Conservation (phyloP, 1,140 invertebrate species). For the Cyclargus thomasi region DNA sequence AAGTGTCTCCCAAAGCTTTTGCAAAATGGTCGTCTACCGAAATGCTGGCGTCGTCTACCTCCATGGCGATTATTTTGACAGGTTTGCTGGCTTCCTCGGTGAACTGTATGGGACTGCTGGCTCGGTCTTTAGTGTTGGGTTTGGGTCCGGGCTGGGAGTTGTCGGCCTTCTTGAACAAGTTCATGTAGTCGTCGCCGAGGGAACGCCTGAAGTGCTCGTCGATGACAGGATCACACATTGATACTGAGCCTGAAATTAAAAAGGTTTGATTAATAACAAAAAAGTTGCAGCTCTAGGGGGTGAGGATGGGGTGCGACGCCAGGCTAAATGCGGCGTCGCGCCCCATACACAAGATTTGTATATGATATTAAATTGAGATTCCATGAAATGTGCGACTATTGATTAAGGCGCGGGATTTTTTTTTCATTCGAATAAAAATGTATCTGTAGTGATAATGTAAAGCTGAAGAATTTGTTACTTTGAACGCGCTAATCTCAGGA, state of each 20-base stretch:
- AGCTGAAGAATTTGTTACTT: no score
- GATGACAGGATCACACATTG: constrained; percentile 90
- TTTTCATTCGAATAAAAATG: no score
- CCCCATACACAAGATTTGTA: no score
- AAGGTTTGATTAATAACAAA: not conserved
- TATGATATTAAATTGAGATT: no score
- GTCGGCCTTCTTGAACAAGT: constrained; percentile 79
- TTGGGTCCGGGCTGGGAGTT: constrained; percentile 69
- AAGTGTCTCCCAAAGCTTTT: constrained; percentile 95
- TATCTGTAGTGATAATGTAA: no score
- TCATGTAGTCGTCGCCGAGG: constrained; percentile 91
- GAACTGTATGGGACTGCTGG: constrained; percentile 69
- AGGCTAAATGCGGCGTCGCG: no score
- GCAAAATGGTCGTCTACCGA: constrained; percentile 97
- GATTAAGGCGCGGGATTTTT: no score
- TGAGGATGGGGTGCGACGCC: no score
- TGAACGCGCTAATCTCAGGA: no score
- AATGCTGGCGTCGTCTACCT: constrained; percentile 69
- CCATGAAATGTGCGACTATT: no score
- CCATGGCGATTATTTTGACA: constrained; percentile 68
- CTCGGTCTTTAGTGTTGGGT: constrained; percentile 69
- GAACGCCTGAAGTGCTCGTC: constrained; percentile 97
- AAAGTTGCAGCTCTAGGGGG: no score
- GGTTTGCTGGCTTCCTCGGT: constrained; percentile 55
- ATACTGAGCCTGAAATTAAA: constrained; percentile 76